Conservation (phyloP, 2,113 vertebrate genomes). For the Limnothrissa miodon region DNA sequence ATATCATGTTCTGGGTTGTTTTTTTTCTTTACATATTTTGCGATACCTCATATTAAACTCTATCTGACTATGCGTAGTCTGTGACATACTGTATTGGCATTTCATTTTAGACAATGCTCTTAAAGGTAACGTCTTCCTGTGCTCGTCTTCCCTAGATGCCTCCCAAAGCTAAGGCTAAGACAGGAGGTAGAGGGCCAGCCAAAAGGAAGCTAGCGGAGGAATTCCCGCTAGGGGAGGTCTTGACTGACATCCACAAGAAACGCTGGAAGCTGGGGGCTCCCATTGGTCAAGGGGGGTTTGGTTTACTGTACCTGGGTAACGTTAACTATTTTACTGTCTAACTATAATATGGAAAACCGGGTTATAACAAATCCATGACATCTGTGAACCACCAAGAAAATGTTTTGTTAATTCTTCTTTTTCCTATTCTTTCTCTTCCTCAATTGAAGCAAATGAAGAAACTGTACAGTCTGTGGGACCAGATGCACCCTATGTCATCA, state of each 20-base stretch:
- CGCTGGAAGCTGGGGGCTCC: conserved; percentile 87
- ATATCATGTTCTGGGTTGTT: too few relatives aligned
- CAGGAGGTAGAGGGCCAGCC: conserved; percentile 71
- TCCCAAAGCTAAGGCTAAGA: conserved; percentile 67
- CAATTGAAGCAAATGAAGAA: conserved; percentile 78
- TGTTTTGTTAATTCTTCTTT: not conserved
- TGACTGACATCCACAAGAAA: conserved; percentile 84
- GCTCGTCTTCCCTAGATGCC: conserved; percentile 72
- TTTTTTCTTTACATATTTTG: too few relatives aligned
- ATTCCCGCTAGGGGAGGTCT: conserved; percentile 82
- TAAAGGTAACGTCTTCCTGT: not conserved
- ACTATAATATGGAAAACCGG: too few relatives aligned
- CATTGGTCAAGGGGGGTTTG: conserved; percentile 91
- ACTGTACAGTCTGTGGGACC: conserved; percentile 74
- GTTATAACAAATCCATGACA: not conserved
- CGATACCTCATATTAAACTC: too few relatives aligned
- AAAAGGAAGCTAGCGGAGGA: conserved; percentile 88
- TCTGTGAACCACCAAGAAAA: not conserved
- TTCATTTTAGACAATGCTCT: too few relatives aligned
- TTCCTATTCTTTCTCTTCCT: not conserved
- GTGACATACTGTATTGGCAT: too few relatives aligned
- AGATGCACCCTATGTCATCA: conserved; percentile 86
- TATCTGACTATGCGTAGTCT: too few relatives aligned
- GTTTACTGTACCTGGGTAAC: conserved; percentile 87
- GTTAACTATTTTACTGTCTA: too few relatives aligned